These are phyloP conservation scores for Myrmecophaga tridactyla DNA, from an alignment of 2,113 vertebrate genomes.

Conservation along the genomic window DNA sequence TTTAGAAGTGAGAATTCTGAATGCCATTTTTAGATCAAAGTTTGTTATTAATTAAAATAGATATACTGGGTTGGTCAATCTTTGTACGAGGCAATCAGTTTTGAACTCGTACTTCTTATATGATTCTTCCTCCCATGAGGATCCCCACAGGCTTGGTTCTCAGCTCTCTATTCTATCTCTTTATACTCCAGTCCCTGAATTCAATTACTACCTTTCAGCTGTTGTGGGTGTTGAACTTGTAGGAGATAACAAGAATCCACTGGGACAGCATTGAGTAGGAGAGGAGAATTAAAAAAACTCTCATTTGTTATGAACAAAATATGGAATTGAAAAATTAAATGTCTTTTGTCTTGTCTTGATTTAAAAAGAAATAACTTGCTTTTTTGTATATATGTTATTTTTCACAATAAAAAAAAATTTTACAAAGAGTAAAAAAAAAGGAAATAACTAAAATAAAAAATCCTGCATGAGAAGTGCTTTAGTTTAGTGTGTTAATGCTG, in stretches of 20 bases:
- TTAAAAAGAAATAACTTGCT: neutral
- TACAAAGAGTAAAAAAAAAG: neutral
- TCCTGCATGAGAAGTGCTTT: no score
- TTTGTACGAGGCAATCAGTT: neutral
- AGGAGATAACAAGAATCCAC: neutral
- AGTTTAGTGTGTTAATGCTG: no score
- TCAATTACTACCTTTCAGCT: neutral
- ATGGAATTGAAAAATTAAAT: neutral
- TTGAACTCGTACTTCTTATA: neutral
- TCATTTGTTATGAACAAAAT: neutral
- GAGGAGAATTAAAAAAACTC: neutral
- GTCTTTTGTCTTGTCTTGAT: neutral
- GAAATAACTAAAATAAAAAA: neutral
- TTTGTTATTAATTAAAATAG: constrained; percentile 22
- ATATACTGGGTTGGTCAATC: neutral
- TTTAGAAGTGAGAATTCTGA: neutral
- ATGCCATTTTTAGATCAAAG: neutral
- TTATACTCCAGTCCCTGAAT: neutral
- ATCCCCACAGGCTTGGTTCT: neutral
- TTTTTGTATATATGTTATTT: no score
- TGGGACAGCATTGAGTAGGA: neutral
- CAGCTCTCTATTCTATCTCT: neutral
- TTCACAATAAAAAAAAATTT: no score
- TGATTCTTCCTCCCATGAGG: neutral
- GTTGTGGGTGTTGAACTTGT: neutral